These are phyloP conservation scores for Drosophila sp. DNA, from an alignment of 1,140 invertebrate species.

Conservation along the genomic window DNA sequence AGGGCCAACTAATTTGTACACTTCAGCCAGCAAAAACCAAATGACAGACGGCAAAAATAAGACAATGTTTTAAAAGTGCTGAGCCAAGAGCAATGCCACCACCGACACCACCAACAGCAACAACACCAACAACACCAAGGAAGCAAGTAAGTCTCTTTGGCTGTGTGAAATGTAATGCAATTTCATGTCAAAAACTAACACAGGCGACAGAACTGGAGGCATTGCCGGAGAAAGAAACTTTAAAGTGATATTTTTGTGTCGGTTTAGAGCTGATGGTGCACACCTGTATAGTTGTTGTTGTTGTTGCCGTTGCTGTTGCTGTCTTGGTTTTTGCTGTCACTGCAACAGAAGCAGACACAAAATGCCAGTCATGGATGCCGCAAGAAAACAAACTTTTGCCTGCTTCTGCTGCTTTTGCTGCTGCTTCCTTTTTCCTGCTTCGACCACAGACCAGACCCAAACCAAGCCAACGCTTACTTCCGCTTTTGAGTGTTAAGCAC, in stretches of 20 bases:
- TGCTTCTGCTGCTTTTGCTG: slow-evolving; percentile 50
- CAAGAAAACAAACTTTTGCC: slow-evolving; percentile 76
- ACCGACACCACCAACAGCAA: slow-evolving; percentile 4
- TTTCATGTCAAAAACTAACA: slow-evolving; percentile 79
- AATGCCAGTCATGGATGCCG: slow-evolving; percentile 71
- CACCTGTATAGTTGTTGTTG: slow-evolving; percentile 58
- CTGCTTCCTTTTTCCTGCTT: slow-evolving; percentile 28
- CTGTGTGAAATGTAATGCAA: slow-evolving; percentile 76
- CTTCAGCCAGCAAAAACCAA: slow-evolving; percentile 66
- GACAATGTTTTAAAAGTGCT: slow-evolving; percentile 63
- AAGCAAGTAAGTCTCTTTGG: slow-evolving; percentile 31
- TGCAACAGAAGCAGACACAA: slow-evolving; percentile 45
- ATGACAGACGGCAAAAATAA: slow-evolving; percentile 76
- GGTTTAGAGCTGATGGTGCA: slow-evolving; percentile 52
- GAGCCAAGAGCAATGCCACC: slow-evolving; percentile 42
- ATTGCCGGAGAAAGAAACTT: slow-evolving; percentile 51
- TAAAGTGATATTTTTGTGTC: slow-evolving; percentile 81
- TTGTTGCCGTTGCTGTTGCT: slow-evolving; percentile 28
- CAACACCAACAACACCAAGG: slow-evolving; percentile 17
- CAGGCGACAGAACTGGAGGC: slow-evolving; percentile 60
- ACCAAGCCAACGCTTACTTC: slow-evolving; percentile 71
- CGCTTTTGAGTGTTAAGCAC: slow-evolving; percentile 79
- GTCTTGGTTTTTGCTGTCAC: slow-evolving; percentile 64
- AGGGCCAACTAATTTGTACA: slow-evolving; percentile 80
- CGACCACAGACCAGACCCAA: slow-evolving; percentile 66